Evolutionary conservation across 2,797 vertebrate species (phyloP).

Genomic region (Labroides dimidiatus): DNA sequence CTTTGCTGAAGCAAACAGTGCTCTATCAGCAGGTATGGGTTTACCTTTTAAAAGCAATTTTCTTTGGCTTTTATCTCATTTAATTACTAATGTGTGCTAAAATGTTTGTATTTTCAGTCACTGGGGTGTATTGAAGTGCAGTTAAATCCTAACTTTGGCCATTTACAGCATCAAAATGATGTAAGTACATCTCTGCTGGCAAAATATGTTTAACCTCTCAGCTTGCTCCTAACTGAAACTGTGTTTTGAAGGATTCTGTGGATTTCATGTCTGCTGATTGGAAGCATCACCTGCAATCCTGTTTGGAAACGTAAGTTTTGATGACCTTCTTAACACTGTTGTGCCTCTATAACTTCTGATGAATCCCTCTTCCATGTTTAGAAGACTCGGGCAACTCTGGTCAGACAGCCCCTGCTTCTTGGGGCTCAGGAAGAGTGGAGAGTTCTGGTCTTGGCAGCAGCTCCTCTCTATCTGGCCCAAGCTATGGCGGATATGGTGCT

Average conservation of each 20-base stretch:
- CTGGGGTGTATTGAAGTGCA: not conserved
- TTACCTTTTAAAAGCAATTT: not conserved
- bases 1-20: not conserved
- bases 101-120: not conserved
- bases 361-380: too few species aligned
- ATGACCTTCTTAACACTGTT: too few species aligned
- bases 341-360: too few species aligned
- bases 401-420: not conserved
- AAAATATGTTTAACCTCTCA: too few species aligned
- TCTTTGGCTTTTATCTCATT: too few species aligned
- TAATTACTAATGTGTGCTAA: not conserved
- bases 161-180: not conserved
- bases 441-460: not conserved
- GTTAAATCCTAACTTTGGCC: not conserved
- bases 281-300: conserved; percentile 26
- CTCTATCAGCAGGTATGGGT: not conserved
- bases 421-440: not conserved
- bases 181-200: not conserved
- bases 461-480: not conserved
- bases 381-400: too few species aligned
- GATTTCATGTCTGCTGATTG: conserved; percentile 42
- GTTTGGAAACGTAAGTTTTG: not conserved
- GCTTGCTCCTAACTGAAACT: too few species aligned
- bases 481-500: not conserved
- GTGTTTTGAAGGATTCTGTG: conserved; percentile 32